Evolutionary conservation across 1,140 invertebrate genomes (phyloP).

Genomic region (Drosophila seguyi): DNA sequence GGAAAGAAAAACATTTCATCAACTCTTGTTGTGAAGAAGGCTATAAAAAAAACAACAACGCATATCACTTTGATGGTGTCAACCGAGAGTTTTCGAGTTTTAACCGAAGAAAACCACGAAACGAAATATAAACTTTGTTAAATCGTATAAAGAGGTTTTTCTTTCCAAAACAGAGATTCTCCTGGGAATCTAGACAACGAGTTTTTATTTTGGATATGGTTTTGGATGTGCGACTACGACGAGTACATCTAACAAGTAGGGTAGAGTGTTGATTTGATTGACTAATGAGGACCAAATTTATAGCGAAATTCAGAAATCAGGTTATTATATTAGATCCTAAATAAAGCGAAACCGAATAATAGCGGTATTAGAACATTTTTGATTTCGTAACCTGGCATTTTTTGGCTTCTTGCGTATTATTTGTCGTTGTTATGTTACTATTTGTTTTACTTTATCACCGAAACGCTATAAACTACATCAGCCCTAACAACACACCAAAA

Average conservation of each 20-base stretch:
- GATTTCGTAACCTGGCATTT: constrained; percentile 36
- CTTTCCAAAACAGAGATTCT: constrained; percentile 4
- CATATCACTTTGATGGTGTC: constrained; percentile 78
- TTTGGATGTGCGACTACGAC: constrained; percentile 28
- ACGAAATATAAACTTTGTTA: constrained; percentile 19
- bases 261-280: constrained; percentile 65
- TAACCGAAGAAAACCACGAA: constrained; percentile 31
- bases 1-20: constrained; percentile 63
- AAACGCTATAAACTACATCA: constrained; percentile 34
- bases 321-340: constrained; percentile 39
- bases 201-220: constrained; percentile 52
- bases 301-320: constrained; percentile 71
- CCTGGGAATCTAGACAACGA: constrained; percentile 24
- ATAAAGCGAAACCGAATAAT: constrained; percentile 15
- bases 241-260: constrained; percentile 32
- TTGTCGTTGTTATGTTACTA: constrained; percentile 37
- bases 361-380: constrained; percentile 23
- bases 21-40: constrained; percentile 77
- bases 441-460: constrained; percentile 24
- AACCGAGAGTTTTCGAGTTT: constrained; percentile 42
- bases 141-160: constrained; percentile 12
- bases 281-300: constrained; percentile 75
- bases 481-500: constrained; percentile 37
- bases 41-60: constrained; percentile 55
- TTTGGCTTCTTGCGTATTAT: constrained; percentile 72